Percentiles rank a stretch among this genome's conserved stretches.
phyloP scores from a whole-genome alignment of 2,888 invertebrate species.

The Thalpophila matura region DNA sequence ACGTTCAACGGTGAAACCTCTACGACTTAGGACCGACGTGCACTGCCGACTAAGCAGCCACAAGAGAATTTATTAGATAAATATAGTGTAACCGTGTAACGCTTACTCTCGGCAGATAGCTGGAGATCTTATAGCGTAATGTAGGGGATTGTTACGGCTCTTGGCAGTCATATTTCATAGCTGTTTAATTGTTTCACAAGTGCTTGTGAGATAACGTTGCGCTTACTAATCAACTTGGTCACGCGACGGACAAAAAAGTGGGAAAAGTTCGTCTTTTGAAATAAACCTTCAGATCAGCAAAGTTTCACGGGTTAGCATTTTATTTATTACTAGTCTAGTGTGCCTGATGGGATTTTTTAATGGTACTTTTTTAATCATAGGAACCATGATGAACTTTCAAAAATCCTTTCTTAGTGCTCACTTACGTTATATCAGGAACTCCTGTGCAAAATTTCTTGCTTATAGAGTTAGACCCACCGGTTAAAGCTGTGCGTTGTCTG shows the following conservation, averaged over 20 bases:
- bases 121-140: constrained; percentile 2
- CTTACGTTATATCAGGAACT: no score
- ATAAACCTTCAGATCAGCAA: constrained; percentile 2
- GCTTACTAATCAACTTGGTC: neutral
- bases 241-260: constrained; percentile 28
- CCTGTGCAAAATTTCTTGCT: no score
- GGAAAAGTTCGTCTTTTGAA: constrained; percentile 6
- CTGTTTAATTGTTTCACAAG: constrained; percentile 22
- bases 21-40: constrained; percentile 34
- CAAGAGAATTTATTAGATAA: constrained; percentile 14
- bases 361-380: no score
- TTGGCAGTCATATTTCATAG: constrained; percentile 3
- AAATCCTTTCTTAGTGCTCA: no score
- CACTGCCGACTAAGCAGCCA: constrained; percentile 14
- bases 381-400: no score
- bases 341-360: no score
- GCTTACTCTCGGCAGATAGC: constrained; percentile 1
- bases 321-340: no score
- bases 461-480: no score
- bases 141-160: constrained; percentile 9
- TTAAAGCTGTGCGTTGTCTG: neutral
- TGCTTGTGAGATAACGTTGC: constrained; percentile 7
- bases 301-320: neutral
- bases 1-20: constrained; percentile 40
- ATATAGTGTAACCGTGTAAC: constrained; percentile 5